phyloP scores from a whole-genome alignment of 2,797 vertebrate species.

The Hydrolagus colliei region DNA sequence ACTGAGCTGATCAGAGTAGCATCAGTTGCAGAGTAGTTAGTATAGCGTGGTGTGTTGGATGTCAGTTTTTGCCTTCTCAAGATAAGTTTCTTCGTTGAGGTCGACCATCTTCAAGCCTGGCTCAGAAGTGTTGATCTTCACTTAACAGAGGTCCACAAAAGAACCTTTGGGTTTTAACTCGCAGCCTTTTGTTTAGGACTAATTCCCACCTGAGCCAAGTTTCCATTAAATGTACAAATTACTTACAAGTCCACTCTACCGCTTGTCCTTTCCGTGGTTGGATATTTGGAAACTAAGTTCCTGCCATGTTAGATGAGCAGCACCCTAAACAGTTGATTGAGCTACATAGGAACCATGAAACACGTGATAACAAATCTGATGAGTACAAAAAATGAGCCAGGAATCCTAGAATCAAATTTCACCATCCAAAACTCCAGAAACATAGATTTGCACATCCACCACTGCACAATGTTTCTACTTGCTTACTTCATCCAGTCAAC shows the following conservation, averaged over 20 bases:
- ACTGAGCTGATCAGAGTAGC: neutral
- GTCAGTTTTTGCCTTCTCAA: neutral
- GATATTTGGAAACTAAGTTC: too few species aligned
- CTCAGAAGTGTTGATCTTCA: neutral
- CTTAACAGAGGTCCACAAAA: neutral
- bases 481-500: neutral
- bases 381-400: neutral
- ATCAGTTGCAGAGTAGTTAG: neutral
- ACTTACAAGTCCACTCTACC: neutral
- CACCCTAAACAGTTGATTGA: too few species aligned
- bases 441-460: neutral
- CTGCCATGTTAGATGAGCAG: too few species aligned
- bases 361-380: too few species aligned
- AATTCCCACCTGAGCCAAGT: neutral
- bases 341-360: too few species aligned
- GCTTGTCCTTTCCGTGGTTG: too few species aligned
- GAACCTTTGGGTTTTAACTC: neutral
- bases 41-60: neutral
- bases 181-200: neutral
- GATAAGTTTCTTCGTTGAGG: neutral
- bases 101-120: neutral
- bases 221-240: neutral
- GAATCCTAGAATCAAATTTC: neutral
- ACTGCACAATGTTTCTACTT: neutral
- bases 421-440: neutral